Percentiles rank a stretch among this genome's conserved stretches.
These are phyloP conservation scores for Epirrhoe alternata DNA, from an alignment of 2,888 invertebrate species.

Conservation along the genomic window DNA sequence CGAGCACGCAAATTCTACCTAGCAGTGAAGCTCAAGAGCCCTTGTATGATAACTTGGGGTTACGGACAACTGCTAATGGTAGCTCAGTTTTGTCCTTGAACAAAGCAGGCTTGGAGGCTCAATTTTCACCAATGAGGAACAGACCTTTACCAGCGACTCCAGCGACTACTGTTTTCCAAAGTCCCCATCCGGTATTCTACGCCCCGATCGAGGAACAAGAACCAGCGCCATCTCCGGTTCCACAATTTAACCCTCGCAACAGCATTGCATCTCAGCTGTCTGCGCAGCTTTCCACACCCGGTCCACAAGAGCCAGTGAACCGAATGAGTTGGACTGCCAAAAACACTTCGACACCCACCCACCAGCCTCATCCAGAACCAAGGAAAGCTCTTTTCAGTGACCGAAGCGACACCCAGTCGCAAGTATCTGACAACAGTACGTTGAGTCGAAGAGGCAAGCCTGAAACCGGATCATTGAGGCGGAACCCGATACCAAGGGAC, in stretches of 20 bases:
- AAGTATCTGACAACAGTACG: slow-evolving; percentile 70
- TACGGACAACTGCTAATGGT: slow-evolving; percentile 94
- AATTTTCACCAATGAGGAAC: slow-evolving; percentile 86
- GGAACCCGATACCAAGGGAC: slow-evolving; percentile 64
- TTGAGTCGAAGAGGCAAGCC: slow-evolving; percentile 80
- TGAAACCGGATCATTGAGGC: slow-evolving; percentile 79
- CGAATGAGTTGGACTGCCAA: slow-evolving; percentile 83
- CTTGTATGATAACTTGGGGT: slow-evolving; percentile 93
- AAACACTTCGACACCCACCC: slow-evolving; percentile 70
- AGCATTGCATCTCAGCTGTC: slow-evolving; percentile 81
- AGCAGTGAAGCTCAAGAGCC: slow-evolving; percentile 88
- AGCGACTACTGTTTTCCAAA: slow-evolving; percentile 70
- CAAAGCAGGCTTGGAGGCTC: slow-evolving; percentile 86
- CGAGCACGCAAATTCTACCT: slow-evolving; percentile 82
- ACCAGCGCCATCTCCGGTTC: slow-evolving; percentile 80
- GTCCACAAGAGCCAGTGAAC: slow-evolving; percentile 80
- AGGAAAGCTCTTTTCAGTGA: slow-evolving; percentile 73
- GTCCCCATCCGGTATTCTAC: slow-evolving; percentile 76
- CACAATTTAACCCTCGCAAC: slow-evolving; percentile 76
- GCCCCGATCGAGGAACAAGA: slow-evolving; percentile 84
- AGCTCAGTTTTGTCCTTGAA: slow-evolving; percentile 92
- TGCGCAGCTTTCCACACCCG: slow-evolving; percentile 77
- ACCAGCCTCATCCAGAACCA: slow-evolving; percentile 68
- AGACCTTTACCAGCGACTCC: slow-evolving; percentile 88
- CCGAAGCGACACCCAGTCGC: slow-evolving; percentile 68